Percentiles rank a stretch among this genome's conserved stretches.
These are phyloP conservation scores for Megaptera novaeangliae DNA, from an alignment of 2,113 vertebrate genomes.

Conservation along the genomic window DNA sequence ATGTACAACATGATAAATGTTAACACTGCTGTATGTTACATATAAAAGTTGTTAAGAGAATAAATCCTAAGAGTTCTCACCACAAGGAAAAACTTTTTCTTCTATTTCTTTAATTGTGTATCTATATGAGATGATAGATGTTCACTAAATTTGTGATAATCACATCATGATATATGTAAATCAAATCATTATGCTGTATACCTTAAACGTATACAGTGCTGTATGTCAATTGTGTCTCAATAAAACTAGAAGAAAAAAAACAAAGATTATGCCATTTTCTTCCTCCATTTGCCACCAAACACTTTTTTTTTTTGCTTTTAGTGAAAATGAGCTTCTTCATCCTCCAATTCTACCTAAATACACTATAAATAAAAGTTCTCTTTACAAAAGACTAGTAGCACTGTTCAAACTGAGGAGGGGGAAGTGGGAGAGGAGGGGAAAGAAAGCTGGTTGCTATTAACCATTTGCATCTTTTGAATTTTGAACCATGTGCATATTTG, in stretches of 20 bases:
- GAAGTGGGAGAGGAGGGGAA: background rate
- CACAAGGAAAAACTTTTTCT: background rate
- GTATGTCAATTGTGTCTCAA: background rate
- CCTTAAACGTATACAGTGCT: background rate
- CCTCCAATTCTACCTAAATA: background rate
- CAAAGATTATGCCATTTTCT: background rate
- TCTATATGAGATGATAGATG: background rate
- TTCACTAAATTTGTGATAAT: background rate
- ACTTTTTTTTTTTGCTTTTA: background rate
- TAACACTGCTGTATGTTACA: background rate
- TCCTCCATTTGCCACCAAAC: background rate
- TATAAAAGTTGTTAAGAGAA: background rate
- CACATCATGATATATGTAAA: background rate
- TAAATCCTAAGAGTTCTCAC: background rate
- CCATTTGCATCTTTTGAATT: background rate
- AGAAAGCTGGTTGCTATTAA: background rate
- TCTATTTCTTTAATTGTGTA: background rate
- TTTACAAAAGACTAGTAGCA: background rate
- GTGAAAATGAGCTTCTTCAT: background rate
- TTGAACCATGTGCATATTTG: background rate
- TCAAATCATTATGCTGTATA: background rate
- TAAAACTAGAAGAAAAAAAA: background rate
- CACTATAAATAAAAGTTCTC: background rate
- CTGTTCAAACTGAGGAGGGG: background rate
- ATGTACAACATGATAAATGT: background rate